These are phyloP conservation scores for Paratrypauchen microcephalus DNA, from an alignment of 2,797 vertebrate genomes.

Conservation along the genomic window DNA sequence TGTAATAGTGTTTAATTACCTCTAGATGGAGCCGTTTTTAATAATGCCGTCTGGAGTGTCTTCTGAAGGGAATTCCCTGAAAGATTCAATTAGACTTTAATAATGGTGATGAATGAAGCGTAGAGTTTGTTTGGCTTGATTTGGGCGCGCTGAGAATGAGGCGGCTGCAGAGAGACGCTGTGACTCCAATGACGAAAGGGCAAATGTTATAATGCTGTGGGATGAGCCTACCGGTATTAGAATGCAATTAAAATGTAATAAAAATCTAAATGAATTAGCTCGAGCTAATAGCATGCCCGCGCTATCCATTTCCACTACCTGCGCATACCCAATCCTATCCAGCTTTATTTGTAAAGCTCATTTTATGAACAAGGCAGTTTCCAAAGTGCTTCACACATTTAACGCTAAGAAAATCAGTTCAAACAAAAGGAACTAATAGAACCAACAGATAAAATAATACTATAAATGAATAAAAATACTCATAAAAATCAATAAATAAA, in stretches of 20 bases:
- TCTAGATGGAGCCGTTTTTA: conserved; percentile 53
- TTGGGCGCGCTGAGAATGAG: conserved; percentile 25
- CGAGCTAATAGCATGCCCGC: background rate
- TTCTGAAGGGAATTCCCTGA: conserved; percentile 41
- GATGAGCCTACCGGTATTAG: too few species aligned
- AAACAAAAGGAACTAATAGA: too few species aligned
- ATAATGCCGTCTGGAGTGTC: conserved; percentile 36
- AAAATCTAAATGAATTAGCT: background rate
- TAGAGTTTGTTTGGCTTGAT: conserved; percentile 50
- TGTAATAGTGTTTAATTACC: conserved; percentile 49
- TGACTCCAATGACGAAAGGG: conserved; percentile 27
- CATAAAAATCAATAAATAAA: too few species aligned
- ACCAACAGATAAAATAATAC: too few species aligned
- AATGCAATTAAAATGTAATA: background rate
- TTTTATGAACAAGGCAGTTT: too few species aligned
- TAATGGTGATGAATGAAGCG: conserved; percentile 53
- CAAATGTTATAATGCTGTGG: background rate
- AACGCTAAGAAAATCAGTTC: too few species aligned
- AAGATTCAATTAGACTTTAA: conserved; percentile 44
- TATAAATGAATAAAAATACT: too few species aligned
- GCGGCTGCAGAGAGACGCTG: background rate
- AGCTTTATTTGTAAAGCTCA: too few species aligned
- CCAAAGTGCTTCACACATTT: too few species aligned
- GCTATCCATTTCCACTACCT: too few species aligned
- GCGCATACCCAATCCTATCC: too few species aligned